These are phyloP conservation scores for Copidosoma floridanum DNA, from an alignment of 1,140 invertebrate species.

Conservation along the genomic window DNA sequence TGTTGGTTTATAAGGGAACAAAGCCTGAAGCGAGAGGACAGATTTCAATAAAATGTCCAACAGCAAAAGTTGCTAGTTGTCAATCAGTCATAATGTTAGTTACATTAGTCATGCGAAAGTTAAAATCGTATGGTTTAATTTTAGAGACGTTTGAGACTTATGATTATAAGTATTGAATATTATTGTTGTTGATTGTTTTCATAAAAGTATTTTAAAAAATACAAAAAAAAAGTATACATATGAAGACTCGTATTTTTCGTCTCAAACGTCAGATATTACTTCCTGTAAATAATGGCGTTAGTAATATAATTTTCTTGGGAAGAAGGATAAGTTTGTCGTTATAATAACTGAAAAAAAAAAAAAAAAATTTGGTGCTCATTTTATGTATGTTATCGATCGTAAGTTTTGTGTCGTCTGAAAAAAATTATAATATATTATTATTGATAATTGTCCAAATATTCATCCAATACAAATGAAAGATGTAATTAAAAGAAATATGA, in stretches of 20 bases:
- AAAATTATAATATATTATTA: not conserved
- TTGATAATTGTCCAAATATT: constrained; percentile 5
- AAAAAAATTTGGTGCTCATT: constrained; percentile 24
- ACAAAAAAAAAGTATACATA: not conserved
- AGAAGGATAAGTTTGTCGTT: constrained; percentile 17
- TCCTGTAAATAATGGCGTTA: constrained; percentile 24
- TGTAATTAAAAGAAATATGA: too few species aligned
- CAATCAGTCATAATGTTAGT: constrained; percentile 24
- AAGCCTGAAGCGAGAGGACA: constrained; percentile 11
- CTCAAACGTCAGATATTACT: constrained; percentile 22
- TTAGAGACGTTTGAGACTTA: constrained; percentile 12
- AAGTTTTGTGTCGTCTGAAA: not conserved
- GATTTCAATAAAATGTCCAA: not conserved
- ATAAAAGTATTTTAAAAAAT: not conserved
- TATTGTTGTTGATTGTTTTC: constrained; percentile 20
- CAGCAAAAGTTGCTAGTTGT: constrained; percentile 7
- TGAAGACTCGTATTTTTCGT: not conserved
- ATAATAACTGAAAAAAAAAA: constrained; percentile 5
- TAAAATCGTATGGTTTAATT: too few species aligned
- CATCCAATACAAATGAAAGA: too few species aligned
- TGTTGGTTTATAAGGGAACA: too few species aligned
- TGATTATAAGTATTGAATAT: constrained; percentile 16
- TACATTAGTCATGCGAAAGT: constrained; percentile 4
- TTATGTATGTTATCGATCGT: constrained; percentile 5
- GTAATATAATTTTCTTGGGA: constrained; percentile 5